Base-by-base conservation (phyloP, 2,113 vertebrate genomes). In the Chelonoidis abingdonii region DNA sequence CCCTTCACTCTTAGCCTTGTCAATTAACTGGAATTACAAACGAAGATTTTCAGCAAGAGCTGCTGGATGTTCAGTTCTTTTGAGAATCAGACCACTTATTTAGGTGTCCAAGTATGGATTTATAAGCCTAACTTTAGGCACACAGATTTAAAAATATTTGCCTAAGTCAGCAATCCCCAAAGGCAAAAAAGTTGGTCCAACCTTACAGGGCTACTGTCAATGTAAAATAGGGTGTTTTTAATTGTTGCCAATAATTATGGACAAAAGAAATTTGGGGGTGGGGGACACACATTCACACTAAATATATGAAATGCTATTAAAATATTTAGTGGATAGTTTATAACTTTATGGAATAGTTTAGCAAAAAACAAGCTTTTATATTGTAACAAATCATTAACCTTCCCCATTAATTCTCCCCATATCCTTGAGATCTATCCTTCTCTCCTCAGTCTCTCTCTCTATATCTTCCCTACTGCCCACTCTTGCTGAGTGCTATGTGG, bases 81-180 rank as follows among this genome's bases (percentile, higher is more conserved):
- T 14, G 89, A 41, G 17, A 75, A 75, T 75, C 19, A 75, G 9
- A 47, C 4, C 19, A 82, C 6, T 4, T 84, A 87, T 80, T 2
- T 0, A 9, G 35, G 49, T 17, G 87, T 10, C 12, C 80, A 88
- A 47, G 72, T 1, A 91, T 12, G 35, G 88, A 62, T 7, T 75
- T 52, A 38, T 0, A 0, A 85, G 44, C 76, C 4, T 76, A 25
- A 6, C 16, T 86, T 80, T 57, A 93, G 49, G 52, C 86, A 14
- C 89, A 75, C 1, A 5, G 0, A 0, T 84, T 93, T 81, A 13
- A 41, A 92, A 92, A 41, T n/a, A 83, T 9, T 87, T 53, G 56
- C 38, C n/a, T 10, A 53, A 17, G 19, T 25, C 25, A 54, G 65
- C 57, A 79, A 62, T 0, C n/a, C 8, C 65, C 35, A 24, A 89